These are phyloP conservation scores for Eupithecia centaureata DNA, from an alignment of 2,888 invertebrate genomes.

Conservation along the genomic window DNA sequence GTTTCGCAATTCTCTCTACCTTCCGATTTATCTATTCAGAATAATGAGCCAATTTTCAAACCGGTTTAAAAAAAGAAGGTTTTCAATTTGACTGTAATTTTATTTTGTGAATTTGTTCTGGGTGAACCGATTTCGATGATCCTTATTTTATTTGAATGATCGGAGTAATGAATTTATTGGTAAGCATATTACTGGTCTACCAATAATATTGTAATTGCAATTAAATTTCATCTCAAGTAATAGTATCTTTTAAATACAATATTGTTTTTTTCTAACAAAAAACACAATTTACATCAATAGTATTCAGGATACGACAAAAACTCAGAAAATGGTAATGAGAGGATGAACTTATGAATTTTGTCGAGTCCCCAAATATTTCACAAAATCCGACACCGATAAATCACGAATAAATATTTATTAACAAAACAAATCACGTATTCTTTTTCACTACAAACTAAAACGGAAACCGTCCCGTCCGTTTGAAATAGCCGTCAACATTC, in stretches of 20 bases:
- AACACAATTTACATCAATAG: neutral
- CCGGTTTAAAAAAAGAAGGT: no score
- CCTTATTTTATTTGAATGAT: no score
- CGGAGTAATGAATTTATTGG: no score
- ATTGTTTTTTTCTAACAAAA: neutral
- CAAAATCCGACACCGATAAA: constrained; percentile 9
- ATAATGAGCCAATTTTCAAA: no score
- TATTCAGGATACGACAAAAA: constrained; percentile 1
- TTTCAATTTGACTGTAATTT: no score
- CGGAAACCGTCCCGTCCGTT: constrained; percentile 36
- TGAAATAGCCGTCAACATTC: constrained; percentile 36
- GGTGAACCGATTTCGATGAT: no score
- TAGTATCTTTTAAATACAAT: no score
- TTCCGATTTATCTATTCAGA: neutral
- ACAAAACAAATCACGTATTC: constrained; percentile 37
- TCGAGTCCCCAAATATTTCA: neutral
- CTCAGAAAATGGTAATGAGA: constrained; percentile 3
- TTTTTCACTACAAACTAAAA: constrained; percentile 27
- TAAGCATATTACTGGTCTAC: no score
- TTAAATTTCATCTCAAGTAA: no score
- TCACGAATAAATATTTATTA: constrained; percentile 9
- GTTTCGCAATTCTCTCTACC: neutral
- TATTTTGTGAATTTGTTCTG: no score
- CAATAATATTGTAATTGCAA: no score
- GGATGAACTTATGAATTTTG: constrained; percentile 2